These are phyloP conservation scores for Aviceda subcristata DNA, from an alignment of 2,113 vertebrate genomes.

Conservation along the genomic window DNA sequence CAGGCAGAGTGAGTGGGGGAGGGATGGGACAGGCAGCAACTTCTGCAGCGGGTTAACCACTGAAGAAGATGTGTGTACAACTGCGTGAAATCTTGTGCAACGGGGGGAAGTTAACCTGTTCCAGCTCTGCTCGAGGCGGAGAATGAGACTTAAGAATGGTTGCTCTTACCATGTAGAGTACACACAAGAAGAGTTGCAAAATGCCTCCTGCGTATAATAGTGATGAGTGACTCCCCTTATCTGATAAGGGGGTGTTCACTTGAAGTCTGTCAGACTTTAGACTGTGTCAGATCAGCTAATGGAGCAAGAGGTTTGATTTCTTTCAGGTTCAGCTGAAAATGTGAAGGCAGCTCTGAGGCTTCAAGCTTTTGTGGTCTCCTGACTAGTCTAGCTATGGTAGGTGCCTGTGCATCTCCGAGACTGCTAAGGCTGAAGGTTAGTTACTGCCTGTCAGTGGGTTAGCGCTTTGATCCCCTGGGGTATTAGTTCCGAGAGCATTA, in stretches of 20 bases:
- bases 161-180: neutral
- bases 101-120: neutral
- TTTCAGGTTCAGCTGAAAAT: neutral
- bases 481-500: neutral
- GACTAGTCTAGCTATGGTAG: neutral
- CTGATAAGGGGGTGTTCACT: neutral
- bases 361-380: neutral
- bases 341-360: neutral
- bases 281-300: neutral
- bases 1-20: neutral
- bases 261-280: neutral
- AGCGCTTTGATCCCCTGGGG: neutral
- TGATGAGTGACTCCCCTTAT: neutral
- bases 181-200: neutral
- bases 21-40: neutral
- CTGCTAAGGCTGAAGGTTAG: neutral
- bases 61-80: neutral
- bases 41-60: neutral
- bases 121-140: neutral
- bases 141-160: neutral
- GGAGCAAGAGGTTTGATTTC: neutral
- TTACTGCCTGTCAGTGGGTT: neutral
- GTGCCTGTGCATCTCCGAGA: neutral
- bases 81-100: neutral
- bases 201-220: neutral